These are phyloP conservation scores for Mustela lutreola DNA, from an alignment of 2,113 vertebrate genomes.

Conservation along the genomic window DNA sequence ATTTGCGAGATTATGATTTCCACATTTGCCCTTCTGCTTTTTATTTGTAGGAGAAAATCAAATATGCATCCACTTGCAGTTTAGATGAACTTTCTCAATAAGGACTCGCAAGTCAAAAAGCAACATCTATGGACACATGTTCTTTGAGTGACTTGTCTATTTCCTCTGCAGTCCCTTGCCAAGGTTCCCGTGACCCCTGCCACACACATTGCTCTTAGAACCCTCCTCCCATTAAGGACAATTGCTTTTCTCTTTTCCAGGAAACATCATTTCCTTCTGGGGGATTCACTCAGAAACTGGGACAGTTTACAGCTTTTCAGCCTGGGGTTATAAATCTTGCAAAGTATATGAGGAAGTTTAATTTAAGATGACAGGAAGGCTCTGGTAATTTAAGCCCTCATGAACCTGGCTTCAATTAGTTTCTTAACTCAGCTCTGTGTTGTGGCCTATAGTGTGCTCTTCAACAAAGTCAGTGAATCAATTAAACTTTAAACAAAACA, in stretches of 20 bases:
- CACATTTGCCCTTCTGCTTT: neutral
- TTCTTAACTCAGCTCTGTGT: constrained; percentile 60
- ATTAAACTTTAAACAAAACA: constrained; percentile 49
- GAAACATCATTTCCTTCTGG: constrained; percentile 67
- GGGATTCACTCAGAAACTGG: constrained; percentile 68
- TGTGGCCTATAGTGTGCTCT: constrained; percentile 54
- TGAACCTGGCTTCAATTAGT: constrained; percentile 76
- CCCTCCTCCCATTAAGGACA: neutral
- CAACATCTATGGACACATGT: neutral
- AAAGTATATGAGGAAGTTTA: constrained; percentile 69
- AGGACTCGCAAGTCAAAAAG: neutral
- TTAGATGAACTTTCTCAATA: neutral
- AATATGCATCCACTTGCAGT: neutral
- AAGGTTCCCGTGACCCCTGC: neutral
- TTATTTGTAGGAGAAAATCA: neutral
- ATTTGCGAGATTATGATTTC: neutral
- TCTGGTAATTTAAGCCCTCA: constrained; percentile 61
- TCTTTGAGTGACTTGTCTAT: neutral
- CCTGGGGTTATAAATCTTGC: constrained; percentile 71
- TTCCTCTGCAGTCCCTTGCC: neutral
- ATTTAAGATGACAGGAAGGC: constrained; percentile 77
- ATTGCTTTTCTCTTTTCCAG: constrained; percentile 65
- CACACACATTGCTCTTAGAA: constrained; percentile 49
- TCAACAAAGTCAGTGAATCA: constrained; percentile 58
- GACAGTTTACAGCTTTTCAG: constrained; percentile 65